phyloP scores from a whole-genome alignment of 2,113 vertebrate genomes.

The Syngnathus typhle region DNA sequence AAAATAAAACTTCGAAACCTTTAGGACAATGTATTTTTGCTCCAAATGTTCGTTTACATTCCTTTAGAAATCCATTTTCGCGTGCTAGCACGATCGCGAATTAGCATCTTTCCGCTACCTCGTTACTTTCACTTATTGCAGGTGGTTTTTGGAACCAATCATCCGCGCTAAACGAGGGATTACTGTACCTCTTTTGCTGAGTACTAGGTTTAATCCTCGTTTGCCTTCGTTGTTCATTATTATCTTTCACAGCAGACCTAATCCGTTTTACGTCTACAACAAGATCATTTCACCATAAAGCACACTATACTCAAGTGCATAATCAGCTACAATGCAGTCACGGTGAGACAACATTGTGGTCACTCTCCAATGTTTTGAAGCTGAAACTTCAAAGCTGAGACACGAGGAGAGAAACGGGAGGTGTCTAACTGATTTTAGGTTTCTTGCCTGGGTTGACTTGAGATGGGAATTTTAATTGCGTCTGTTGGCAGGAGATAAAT shows the following conservation, averaged over 20 bases:
- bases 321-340: constrained; percentile 29
- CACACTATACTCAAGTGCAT: constrained; percentile 28
- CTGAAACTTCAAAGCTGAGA: constrained; percentile 31
- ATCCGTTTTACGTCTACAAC: constrained; percentile 26
- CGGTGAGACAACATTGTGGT: constrained; percentile 27
- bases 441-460: constrained; percentile 47
- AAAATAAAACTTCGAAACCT: too few relatives aligned
- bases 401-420: constrained; percentile 8
- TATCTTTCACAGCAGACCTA: constrained; percentile 27
- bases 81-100: too few relatives aligned
- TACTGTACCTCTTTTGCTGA: constrained; percentile 17
- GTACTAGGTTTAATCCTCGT: constrained; percentile 12
- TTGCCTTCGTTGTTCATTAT: constrained; percentile 2
- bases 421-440: constrained; percentile 39
- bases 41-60: too few relatives aligned
- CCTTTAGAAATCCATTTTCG: too few relatives aligned
- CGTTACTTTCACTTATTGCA: too few relatives aligned
- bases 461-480: constrained; percentile 69
- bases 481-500: constrained; percentile 73
- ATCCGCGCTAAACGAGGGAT: too few relatives aligned
- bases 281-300: constrained; percentile 24
- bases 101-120: too few relatives aligned
- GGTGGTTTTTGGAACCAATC: too few relatives aligned
- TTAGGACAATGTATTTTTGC: too few relatives aligned
- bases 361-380: constrained; percentile 36